These are phyloP conservation scores for Malaclemys terrapin DNA, from an alignment of 2,113 vertebrate species.

Conservation along the genomic window DNA sequence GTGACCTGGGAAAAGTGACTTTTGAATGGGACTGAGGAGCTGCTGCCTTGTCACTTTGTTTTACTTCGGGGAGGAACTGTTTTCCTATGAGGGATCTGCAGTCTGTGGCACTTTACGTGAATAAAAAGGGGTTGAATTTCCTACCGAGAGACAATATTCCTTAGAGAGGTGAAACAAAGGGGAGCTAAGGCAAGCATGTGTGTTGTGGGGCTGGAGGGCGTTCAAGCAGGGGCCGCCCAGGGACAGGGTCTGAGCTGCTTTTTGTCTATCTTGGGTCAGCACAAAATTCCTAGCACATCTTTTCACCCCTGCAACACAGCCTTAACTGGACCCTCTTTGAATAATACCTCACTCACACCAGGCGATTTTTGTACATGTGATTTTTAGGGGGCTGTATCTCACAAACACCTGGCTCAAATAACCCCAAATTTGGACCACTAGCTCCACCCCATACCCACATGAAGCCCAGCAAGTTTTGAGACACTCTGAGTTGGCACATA, in stretches of 20 bases:
- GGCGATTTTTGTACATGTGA: too few species aligned
- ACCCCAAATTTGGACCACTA: too few species aligned
- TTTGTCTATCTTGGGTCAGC: neutral
- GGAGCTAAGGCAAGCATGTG: neutral
- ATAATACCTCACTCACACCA: too few species aligned
- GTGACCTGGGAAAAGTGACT: neutral
- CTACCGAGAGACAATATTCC: neutral
- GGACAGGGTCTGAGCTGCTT: too few species aligned
- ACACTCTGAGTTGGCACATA: too few species aligned
- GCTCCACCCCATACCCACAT: too few species aligned
- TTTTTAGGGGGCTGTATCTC: too few species aligned
- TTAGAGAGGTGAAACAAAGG: neutral
- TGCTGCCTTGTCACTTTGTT: neutral
- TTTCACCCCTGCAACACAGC: too few species aligned
- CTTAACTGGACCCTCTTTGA: too few species aligned
- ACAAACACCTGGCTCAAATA: too few species aligned
- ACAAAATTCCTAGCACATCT: too few species aligned
- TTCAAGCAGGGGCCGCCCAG: neutral
- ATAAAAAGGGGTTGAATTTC: neutral
- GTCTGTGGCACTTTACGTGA: neutral
- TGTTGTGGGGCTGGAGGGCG: neutral
- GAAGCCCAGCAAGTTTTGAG: too few species aligned
- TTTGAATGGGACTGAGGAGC: neutral
- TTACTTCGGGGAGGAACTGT: neutral
- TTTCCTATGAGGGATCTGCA: neutral